Percentiles rank a stretch among this genome's conserved stretches.
Evolutionary conservation across 2,113 vertebrate species (phyloP).

Genomic region (Tonatia bakeri): DNA sequence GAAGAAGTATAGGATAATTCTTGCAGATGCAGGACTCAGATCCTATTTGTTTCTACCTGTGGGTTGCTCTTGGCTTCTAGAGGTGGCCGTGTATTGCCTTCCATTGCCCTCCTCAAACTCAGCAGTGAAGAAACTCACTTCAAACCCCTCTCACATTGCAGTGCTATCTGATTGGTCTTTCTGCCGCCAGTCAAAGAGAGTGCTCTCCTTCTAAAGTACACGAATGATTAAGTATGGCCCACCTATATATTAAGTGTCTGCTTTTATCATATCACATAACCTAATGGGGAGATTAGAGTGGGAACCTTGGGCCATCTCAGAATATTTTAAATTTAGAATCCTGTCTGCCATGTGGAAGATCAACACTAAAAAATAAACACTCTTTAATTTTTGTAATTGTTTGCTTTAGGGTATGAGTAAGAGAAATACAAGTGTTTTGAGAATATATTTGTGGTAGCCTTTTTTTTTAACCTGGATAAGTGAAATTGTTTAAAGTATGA

Average conservation of each 20-base stretch:
- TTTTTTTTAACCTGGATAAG: not conserved
- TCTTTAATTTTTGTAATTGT: not conserved
- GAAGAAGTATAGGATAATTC: not conserved
- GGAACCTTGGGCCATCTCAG: not conserved
- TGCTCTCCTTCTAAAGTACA: not conserved
- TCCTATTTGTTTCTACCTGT: not conserved
- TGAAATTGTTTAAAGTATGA: not conserved
- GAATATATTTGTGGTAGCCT: not conserved
- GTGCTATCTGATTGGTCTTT: not conserved
- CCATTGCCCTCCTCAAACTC: not conserved
- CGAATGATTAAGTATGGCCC: not conserved
- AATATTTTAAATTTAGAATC: not conserved
- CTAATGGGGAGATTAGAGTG: rapidly evolving
- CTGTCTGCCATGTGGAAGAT: not conserved
- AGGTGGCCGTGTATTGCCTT: not conserved
- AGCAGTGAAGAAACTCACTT: not conserved
- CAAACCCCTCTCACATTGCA: not conserved
- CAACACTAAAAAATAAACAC: not conserved
- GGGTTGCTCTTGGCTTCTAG: not conserved
- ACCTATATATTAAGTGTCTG: not conserved
- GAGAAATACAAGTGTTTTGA: not conserved
- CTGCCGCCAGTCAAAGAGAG: not conserved
- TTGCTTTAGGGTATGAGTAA: not conserved
- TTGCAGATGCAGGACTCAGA: not conserved
- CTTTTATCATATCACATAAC: not conserved